Conservation (phyloP, 2,888 invertebrate species). For the Rhagonycha fulva region DNA sequence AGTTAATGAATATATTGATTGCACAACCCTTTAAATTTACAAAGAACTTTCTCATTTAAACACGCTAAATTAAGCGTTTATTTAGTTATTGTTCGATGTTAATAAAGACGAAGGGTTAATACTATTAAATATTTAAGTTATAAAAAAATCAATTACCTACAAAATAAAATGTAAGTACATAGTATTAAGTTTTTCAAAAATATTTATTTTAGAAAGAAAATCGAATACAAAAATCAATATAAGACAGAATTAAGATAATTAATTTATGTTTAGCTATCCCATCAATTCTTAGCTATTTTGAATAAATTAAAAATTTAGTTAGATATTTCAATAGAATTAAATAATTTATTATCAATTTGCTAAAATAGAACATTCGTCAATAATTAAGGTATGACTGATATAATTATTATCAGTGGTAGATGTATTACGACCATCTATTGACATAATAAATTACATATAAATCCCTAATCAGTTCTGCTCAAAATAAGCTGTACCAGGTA, state of each 20-base stretch:
- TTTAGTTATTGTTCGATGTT: slow-evolving; percentile 28
- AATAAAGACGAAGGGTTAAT: slow-evolving; percentile 22
- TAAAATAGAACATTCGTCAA: not conserved
- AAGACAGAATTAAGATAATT: no score
- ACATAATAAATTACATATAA: not conserved
- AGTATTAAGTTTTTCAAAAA: not conserved
- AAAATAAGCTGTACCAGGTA: not conserved
- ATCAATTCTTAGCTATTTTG: no score
- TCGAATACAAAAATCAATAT: not conserved
- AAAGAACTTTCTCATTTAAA: slow-evolving; percentile 41
- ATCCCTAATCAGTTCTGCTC: not conserved
- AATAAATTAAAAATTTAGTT: no score
- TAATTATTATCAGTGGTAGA: not conserved
- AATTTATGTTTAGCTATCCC: no score
- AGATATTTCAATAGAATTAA: not conserved
- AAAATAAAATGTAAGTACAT: not conserved
- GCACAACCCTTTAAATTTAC: slow-evolving; percentile 44
- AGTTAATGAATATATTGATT: slow-evolving; percentile 55
- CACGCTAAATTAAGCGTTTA: slow-evolving; percentile 37
- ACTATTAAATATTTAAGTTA: slow-evolving; percentile 3
- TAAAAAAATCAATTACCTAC: not conserved
- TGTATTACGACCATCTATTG: not conserved
- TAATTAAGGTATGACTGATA: not conserved
- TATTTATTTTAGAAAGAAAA: not conserved
- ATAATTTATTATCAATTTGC: not conserved